Percentiles rank a stretch among this genome's conserved stretches.
These are phyloP conservation scores for Aethina tumida DNA, from an alignment of 1,140 invertebrate species.

Conservation along the genomic window DNA sequence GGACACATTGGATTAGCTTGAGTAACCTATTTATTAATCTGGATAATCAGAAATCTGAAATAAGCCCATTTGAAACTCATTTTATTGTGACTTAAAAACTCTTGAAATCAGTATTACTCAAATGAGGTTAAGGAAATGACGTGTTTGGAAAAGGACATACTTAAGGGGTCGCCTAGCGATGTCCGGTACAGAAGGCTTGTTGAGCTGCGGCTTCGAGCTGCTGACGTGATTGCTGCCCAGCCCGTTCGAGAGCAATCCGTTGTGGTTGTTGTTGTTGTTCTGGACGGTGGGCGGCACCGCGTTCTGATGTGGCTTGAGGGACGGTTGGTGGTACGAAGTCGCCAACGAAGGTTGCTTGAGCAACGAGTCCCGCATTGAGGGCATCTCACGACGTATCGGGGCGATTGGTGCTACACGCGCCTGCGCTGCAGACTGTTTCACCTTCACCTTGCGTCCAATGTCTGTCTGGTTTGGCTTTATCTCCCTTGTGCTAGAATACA, in stretches of 20 bases:
- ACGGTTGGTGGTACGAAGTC: conserved; percentile 24
- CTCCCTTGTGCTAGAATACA: conserved; percentile 66
- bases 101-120: too few relatives aligned
- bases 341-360: conserved; percentile 17
- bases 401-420: conserved; percentile 17
- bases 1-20: too few relatives aligned
- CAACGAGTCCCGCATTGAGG: conserved; percentile 28
- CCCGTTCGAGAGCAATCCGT: conserved; percentile 31
- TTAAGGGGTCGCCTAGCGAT: conserved; percentile 59
- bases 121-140: too few relatives aligned
- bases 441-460: conserved; percentile 74
- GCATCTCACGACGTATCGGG: conserved; percentile 27
- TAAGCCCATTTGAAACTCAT: too few relatives aligned
- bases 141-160: conserved; percentile 40
- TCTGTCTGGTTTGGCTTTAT: conserved; percentile 83
- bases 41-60: too few relatives aligned
- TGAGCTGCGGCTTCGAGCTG: conserved; percentile 26
- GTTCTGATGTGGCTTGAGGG: conserved; percentile 16
- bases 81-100: too few relatives aligned
- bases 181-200: conserved; percentile 44
- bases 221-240: conserved; percentile 34
- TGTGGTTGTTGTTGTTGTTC: conserved; percentile 12
- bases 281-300: conserved; percentile 17
- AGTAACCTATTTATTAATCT: too few relatives aligned
- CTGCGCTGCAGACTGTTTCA: conserved; percentile 39